Conservation (phyloP, 2,113 vertebrate genomes). For the Oryzias javanicus region DNA sequence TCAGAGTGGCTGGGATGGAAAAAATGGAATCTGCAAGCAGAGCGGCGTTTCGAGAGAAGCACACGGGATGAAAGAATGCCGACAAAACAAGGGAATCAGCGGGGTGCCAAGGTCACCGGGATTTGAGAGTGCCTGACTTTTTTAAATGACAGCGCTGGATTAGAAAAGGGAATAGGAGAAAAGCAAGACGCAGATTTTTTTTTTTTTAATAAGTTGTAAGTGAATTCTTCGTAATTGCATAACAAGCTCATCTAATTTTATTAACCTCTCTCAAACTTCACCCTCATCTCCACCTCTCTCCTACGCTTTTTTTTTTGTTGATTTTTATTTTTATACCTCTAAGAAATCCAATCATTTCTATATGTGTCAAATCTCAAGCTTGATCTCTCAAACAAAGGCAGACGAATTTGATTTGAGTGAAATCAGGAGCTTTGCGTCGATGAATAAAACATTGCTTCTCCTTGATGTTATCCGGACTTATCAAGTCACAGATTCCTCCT, state of each 20-base stretch:
- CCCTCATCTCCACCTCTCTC: background rate
- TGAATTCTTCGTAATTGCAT: background rate
- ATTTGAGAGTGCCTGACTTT: constrained; percentile 32
- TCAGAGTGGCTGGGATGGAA: constrained; percentile 38
- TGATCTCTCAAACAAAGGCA: constrained; percentile 77
- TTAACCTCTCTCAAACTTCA: constrained; percentile 3
- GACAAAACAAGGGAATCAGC: constrained; percentile 62
- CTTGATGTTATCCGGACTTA: constrained; percentile 77
- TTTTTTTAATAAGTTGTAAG: background rate
- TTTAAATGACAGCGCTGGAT: background rate
- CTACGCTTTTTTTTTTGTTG: constrained; percentile 15
- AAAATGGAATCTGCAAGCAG: constrained; percentile 30
- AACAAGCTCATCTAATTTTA: background rate
- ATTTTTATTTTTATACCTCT: constrained; percentile 45
- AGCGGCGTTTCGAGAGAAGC: constrained; percentile 18
- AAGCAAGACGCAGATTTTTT: background rate
- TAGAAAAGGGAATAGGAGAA: constrained; percentile 1
- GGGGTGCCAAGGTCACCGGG: constrained; percentile 58
- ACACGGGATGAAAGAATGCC: constrained; percentile 47
- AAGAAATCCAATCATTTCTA: constrained; percentile 75
- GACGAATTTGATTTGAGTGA: constrained; percentile 74
- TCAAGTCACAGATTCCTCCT: constrained; percentile 72
- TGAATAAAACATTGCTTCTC: constrained; percentile 80
- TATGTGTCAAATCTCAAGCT: constrained; percentile 72
- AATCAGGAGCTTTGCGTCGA: constrained; percentile 71